Conservation (phyloP, 2,888 invertebrate species). For the Drosophila meridiana region DNA sequence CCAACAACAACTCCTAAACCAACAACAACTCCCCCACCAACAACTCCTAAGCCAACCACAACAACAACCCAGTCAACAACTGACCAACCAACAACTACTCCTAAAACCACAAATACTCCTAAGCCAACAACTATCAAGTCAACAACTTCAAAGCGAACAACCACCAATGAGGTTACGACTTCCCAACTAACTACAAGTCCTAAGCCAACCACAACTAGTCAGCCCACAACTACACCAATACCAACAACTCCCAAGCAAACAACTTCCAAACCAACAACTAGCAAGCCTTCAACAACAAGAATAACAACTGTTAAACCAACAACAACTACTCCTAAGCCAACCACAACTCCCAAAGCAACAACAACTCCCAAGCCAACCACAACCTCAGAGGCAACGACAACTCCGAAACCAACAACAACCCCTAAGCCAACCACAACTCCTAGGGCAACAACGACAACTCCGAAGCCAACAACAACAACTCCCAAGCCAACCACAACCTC, state of each 20-base stretch:
- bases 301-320: neutral
- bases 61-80: constrained; percentile 1
- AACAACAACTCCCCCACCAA: neutral
- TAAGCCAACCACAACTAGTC: neutral
- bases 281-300: neutral
- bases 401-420: neutral
- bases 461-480: neutral
- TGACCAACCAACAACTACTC: constrained; percentile 3
- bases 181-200: neutral
- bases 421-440: neutral
- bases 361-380: too few relatives aligned
- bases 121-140: neutral
- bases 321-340: neutral
- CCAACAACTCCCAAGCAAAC: neutral
- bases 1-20: constrained; percentile 5
- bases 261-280: neutral
- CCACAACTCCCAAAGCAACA: neutral
- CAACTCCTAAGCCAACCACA: constrained; percentile 1
- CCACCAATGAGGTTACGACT: neutral
- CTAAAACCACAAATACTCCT: neutral
- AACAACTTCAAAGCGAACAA: neutral
- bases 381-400: too few relatives aligned
- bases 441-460: neutral
- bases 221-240: neutral
- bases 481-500: neutral